Evolutionary conservation across 2,888 invertebrate species (phyloP), one percentile per base, ranked within the genome.

Genomic region (Xestoiulus laeticollis): DNA sequence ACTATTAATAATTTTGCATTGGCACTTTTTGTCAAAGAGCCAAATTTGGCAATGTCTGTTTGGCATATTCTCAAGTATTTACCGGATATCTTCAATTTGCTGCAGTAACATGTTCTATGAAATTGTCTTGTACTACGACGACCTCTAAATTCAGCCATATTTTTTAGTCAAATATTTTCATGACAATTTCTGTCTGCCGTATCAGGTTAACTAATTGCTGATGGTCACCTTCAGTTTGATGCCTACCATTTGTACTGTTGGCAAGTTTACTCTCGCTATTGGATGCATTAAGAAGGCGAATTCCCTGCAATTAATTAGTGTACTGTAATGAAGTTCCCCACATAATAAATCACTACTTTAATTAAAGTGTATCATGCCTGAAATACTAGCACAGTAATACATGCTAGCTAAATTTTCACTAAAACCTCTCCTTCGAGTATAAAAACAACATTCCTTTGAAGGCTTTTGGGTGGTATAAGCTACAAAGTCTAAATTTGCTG

Each of bases 341-440:
- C 16, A 30, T 78, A 78, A 78, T 78, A 78, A 78, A 78, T 78
- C 78, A 78, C 78, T 30, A 78, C 26, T 78, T 78, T 78, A 78
- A 78, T 78, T 78, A 78, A 78, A 78, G 30, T 78, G 30, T 30
- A 78, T 78, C 78, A 78, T 78, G 78, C 14, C 26, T 30, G 78
- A 14, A 48, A 78, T 26, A 22, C 59, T 68, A 30, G 16, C 26
- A 1, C 12, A 78, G 30, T 30, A 78, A 78, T 8, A 14, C 78
- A 12, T 78, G 68, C 22, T 68, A 10, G 26, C 22, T 68, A 1
- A 26, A 48, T n/a, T 68, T 68, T 26, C 22, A 68, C 68, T 68
- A 26, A 26, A 78, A 30, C 78, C 78, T 78, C 78, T 26, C 78
- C 78, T 78, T 26, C 78, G 14, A 78, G 78, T 26, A 26, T 30